phyloP scores from a whole-genome alignment of 1,140 invertebrate species.

The Camponotus pennsylvanicus region DNA sequence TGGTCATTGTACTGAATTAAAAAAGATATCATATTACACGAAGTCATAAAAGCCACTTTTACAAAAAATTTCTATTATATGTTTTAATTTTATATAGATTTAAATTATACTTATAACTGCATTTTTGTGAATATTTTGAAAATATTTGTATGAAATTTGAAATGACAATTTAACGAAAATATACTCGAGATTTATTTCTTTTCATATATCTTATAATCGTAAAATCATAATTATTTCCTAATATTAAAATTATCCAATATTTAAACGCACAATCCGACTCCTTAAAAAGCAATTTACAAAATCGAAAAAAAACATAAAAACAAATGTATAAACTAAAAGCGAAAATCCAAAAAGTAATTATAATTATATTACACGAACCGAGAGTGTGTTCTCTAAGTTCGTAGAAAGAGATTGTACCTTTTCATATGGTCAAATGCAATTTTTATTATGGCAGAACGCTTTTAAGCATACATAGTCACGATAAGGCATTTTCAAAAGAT shows the following conservation, averaged over 20 bases:
- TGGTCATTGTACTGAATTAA: constrained; percentile 25
- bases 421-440: constrained; percentile 21
- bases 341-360: not conserved
- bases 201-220: not conserved
- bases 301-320: not conserved
- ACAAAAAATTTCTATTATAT: not conserved
- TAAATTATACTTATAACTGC: not conserved
- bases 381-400: constrained; percentile 6
- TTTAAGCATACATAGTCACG: constrained; percentile 22
- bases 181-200: not conserved
- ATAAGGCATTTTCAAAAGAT: constrained; percentile 22
- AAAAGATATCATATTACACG: constrained; percentile 34
- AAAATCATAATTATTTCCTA: not conserved
- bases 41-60: not conserved
- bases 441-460: constrained; percentile 31
- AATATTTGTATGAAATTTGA: not conserved
- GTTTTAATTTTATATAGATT: constrained; percentile 23
- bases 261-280: not conserved
- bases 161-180: not conserved
- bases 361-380: not conserved
- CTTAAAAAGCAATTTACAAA: not conserved
- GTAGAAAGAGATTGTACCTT: not conserved
- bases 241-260: not conserved
- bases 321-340: not conserved
- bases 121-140: not conserved